Base-by-base conservation (phyloP, 1,140 invertebrate species). In the Dolichoris vasculosae region DNA sequence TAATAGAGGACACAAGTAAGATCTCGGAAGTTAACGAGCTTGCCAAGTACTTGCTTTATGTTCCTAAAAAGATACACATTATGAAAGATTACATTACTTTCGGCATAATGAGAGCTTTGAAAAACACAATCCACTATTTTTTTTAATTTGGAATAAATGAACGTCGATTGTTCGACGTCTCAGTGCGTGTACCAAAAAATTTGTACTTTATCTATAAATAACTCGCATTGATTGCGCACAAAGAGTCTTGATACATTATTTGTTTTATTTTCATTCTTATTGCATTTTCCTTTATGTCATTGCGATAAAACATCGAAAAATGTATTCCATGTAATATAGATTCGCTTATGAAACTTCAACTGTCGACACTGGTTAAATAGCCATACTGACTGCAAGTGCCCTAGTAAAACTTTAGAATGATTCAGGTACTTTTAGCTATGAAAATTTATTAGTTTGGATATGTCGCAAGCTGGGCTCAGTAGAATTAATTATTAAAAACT, bases 341-440 rank as follows among this genome's bases (percentile, higher is more conserved):
- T 35, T 40, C 35, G 64, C 48, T 82, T 59, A 59, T 59, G 35
- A 82, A 69, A 55, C 64, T 17, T 46, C 0, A 80, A 30, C 46
- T 63, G 23, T 55, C 69, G 40, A 84, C 67, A 67, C 40, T 46
- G 64, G 59, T 76, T 83, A 63, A 82, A 82, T 82, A 79, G 76
- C 30, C 64, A 79, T 77, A 77, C 17, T 35, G 67, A 80, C 51
- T 80, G 38, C 38, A 73, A 80, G 77, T 59, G 67, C n/a, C 67
- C 26, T 63, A 38, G 51, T 81, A 64, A 84, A 75, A 77, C 78
- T 82, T 81, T 76, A 85, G 78, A 81, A 85, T 85, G 40, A 85
- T 85, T 85, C 84, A 85, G 84, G 84, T 85, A 85, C 84, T 85
- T 81, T 81, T 64, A 85, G 78, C 84, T 85, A 82, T 85, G 51